Evolutionary conservation across 1,140 invertebrate species (phyloP).

Genomic region (Drosophila cardini): DNA sequence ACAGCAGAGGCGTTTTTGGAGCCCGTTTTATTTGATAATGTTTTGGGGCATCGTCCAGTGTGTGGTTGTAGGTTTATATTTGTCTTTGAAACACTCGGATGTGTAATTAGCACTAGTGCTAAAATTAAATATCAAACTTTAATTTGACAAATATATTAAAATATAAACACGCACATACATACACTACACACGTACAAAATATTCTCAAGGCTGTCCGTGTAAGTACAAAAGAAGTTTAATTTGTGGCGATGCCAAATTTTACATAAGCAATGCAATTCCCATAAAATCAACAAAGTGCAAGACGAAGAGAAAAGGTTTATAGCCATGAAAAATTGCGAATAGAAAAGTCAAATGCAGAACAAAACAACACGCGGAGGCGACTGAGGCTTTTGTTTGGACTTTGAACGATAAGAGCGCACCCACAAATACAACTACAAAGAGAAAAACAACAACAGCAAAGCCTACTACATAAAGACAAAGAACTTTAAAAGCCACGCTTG

Average conservation of each 20-base stretch:
- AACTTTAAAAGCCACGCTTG: conserved; percentile 75
- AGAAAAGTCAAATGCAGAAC: conserved; percentile 21
- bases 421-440: conserved; percentile 47
- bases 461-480: conserved; percentile 61
- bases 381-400: conserved; percentile 67
- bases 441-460: conserved; percentile 2
- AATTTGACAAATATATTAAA: conserved; percentile 25
- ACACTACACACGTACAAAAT: not conserved
- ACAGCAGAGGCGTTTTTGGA: conserved; percentile 45
- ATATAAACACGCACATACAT: conserved; percentile 11
- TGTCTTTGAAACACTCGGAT: conserved; percentile 3
- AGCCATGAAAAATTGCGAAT: conserved; percentile 23
- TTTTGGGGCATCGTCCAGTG: conserved; percentile 5
- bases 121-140: conserved; percentile 41
- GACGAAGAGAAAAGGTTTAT: not conserved
- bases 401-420: conserved; percentile 74
- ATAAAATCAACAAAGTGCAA: conserved; percentile 20
- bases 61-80: conserved; percentile 23
- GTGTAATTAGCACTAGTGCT: conserved; percentile 61
- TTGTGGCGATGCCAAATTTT: conserved; percentile 53
- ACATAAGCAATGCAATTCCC: conserved; percentile 42
- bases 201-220: conserved; percentile 40
- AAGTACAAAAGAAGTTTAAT: conserved; percentile 45
- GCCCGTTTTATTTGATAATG: conserved; percentile 28
- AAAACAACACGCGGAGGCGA: conserved; percentile 49